Evolutionary conservation across 2,888 invertebrate genomes (phyloP).

Genomic region (Pantelozetes paolii): DNA sequence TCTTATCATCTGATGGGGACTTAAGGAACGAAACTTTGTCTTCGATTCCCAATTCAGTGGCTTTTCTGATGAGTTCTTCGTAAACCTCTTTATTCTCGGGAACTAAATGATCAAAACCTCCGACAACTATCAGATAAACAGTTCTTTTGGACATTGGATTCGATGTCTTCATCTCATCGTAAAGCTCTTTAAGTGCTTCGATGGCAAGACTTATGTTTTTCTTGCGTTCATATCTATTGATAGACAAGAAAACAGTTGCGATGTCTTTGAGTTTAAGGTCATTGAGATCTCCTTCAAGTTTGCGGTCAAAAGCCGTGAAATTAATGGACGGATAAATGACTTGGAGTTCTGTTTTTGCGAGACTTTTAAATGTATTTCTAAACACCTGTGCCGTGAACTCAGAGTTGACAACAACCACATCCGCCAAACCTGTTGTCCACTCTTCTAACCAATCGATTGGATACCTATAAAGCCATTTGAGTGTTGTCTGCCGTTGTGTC

Average conservation of each 20-base stretch:
- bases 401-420: slow-evolving; percentile 90
- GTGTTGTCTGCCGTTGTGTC: slow-evolving; percentile 65
- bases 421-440: slow-evolving; percentile 74
- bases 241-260: slow-evolving; percentile 70
- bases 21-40: slow-evolving; percentile 75
- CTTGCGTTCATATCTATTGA: slow-evolving; percentile 95
- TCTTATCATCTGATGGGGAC: slow-evolving; percentile 79
- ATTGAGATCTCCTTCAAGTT: slow-evolving; percentile 51
- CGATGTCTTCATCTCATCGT: slow-evolving; percentile 8
- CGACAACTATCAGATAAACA: slow-evolving; percentile 84
- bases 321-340: slow-evolving; percentile 93
- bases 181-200: slow-evolving; percentile 60
- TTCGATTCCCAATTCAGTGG: slow-evolving; percentile 62
- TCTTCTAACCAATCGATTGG: slow-evolving; percentile 90
- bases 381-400: slow-evolving; percentile 89
- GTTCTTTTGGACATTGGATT: slow-evolving; percentile 27
- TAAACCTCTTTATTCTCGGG: slow-evolving; percentile 81
- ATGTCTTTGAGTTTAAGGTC: slow-evolving; percentile 51
- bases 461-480: slow-evolving; percentile 76
- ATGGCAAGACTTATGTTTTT: slow-evolving; percentile 87
- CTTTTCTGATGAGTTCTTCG: slow-evolving; percentile 66
- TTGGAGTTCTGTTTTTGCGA: slow-evolving; percentile 64
- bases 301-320: slow-evolving; percentile 65
- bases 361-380: slow-evolving; percentile 71
- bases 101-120: slow-evolving; percentile 88